These are phyloP conservation scores for Monomorium pharaonis DNA, from an alignment of 1,140 invertebrate species.

Conservation along the genomic window DNA sequence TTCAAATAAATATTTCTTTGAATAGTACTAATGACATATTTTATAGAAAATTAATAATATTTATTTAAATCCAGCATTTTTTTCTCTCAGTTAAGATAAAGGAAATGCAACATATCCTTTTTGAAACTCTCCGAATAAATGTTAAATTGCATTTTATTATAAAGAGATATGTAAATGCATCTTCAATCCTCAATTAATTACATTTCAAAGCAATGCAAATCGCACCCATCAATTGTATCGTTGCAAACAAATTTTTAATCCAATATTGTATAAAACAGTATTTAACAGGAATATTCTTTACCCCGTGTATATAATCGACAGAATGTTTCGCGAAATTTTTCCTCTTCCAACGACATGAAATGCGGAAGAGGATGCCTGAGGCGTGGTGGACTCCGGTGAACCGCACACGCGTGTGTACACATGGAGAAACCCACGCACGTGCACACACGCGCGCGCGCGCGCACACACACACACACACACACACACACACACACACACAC, in stretches of 20 bases:
- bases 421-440: not conserved
- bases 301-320: constrained; percentile 56
- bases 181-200: not conserved
- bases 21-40: too few species aligned
- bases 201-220: not conserved
- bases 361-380: constrained; percentile 74
- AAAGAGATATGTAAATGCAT: too few species aligned
- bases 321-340: constrained; percentile 64
- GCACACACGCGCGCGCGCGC: not conserved
- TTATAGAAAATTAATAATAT: too few species aligned
- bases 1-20: too few species aligned
- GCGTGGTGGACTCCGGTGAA: constrained; percentile 47
- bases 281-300: constrained; percentile 33
- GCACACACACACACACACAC: not conserved
- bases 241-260: not conserved
- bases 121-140: not conserved
- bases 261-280: not conserved
- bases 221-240: not conserved
- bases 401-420: not conserved
- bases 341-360: constrained; percentile 68
- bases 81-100: too few species aligned
- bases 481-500: too few species aligned
- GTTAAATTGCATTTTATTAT: not conserved
- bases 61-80: too few species aligned
- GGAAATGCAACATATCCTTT: not conserved